These are phyloP conservation scores for Archilochus colubris DNA, from an alignment of 2,113 vertebrate genomes.

Conservation along the genomic window DNA sequence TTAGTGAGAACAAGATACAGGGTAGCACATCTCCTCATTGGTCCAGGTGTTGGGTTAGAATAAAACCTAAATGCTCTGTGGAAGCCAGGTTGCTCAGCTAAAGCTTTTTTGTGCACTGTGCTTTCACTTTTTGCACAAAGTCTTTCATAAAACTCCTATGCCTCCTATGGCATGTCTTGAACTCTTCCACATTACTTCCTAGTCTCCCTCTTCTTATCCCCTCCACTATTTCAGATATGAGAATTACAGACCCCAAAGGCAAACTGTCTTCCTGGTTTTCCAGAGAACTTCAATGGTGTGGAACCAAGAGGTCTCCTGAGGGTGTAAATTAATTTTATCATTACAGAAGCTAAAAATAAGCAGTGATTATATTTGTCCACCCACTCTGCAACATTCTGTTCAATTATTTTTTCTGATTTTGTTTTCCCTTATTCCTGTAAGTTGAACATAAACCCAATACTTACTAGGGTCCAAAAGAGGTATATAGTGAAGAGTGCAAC, in stretches of 20 bases:
- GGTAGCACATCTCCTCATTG: too few relatives aligned
- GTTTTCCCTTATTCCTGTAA: background rate
- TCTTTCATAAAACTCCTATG: background rate
- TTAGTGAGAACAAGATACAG: too few relatives aligned
- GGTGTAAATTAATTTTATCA: background rate
- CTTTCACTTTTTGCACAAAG: background rate
- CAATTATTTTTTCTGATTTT: accelerated
- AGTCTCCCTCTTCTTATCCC: background rate
- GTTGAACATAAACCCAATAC: slow-evolving; percentile 16
- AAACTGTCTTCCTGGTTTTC: background rate
- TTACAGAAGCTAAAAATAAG: background rate
- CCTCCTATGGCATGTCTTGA: background rate
- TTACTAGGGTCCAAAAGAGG: slow-evolving; percentile 87
- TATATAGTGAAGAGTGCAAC: slow-evolving; percentile 87
- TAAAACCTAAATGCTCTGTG: background rate
- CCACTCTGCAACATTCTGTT: background rate
- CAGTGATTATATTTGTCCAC: accelerated
- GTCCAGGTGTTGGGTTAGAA: background rate
- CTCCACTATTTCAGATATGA: background rate
- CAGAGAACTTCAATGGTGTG: background rate
- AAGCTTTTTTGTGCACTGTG: background rate
- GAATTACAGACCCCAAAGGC: background rate
- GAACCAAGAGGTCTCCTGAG: background rate
- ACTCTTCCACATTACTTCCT: background rate
- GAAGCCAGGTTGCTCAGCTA: background rate